Evolutionary conservation across 2,797 vertebrate genomes (phyloP), one percentile per base, ranked within the genome.

Genomic region (Etheostoma nigrum): DNA sequence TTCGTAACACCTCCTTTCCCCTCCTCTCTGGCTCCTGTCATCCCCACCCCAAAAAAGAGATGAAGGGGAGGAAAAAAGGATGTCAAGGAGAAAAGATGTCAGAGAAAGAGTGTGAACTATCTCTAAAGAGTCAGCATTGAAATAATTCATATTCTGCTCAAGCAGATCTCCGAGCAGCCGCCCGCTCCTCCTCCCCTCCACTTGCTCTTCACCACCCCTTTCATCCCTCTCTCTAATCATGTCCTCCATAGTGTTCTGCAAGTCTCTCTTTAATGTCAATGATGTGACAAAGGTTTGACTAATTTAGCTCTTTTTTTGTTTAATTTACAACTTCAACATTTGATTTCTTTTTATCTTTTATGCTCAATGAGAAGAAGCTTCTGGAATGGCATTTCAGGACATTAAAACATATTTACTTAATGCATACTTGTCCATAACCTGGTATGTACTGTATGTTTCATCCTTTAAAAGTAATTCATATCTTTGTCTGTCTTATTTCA

Each of bases 111-210:
- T 71, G 67, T 84, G 85, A 89, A 89, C 89, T 86, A 64, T 76
- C 80, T 83, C 80, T 68, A 75, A 88, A 79, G 79, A 91, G 83
- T 87, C 87, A 86, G 74, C 78, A 48, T 72, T 64, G 85, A 91
- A 89, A 90, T 91, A 82, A 92, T 92, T 91, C 79, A 91, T 85
- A 88, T 84, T 84, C 79, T 55, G 54, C 88, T 83, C 62, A 10
- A 82, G 72, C 76, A 64, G 82, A 65, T 78, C 78, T 81, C 73
- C 62, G 23, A 18, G n/a, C 67, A 40, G 55, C 42, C 25, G 25
- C n/a, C 49, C 19, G 18, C 81, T 72, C 23, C 81, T 85, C 84
- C 58, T 78, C 21, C 59, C 52, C 78, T 70, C 76, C 51, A 45
- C 52, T 72, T 42, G 57, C 69, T 78, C 78, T 66, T 67, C 73